Evolutionary conservation across 2,797 vertebrate species (phyloP).

Genomic region (Sebastes minor): DNA sequence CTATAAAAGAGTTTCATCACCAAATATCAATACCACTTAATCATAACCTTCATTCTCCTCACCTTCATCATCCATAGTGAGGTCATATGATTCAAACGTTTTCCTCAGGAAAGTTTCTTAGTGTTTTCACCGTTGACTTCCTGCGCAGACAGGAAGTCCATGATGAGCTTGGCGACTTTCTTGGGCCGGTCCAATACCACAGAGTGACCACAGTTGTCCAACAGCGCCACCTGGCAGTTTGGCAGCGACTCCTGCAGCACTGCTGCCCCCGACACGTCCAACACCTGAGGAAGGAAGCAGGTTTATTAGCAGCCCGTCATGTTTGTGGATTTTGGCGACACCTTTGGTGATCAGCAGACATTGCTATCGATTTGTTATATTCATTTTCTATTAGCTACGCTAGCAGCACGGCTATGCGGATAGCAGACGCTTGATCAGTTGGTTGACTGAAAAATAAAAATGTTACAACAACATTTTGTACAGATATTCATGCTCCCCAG

Average conservation of each 20-base stretch:
- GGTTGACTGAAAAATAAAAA: not conserved
- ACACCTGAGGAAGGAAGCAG: conserved; percentile 77
- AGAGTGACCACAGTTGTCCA: conserved; percentile 93
- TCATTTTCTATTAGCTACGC: not conserved
- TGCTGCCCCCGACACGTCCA: conserved; percentile 89
- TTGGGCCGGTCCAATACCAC: conserved; percentile 91
- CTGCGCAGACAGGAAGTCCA: conserved; percentile 84
- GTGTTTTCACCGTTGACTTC: conserved; percentile 59
- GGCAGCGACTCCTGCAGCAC: conserved; percentile 81
- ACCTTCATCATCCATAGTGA: not conserved
- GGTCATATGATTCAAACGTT: not conserved
- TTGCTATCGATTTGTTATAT: not conserved
- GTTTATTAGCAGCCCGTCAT: not conserved
- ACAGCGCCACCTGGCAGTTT: conserved; percentile 85
- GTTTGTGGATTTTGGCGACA: no score
- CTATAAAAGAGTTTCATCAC: not conserved
- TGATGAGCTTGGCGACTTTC: conserved; percentile 88
- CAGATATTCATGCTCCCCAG: not conserved
- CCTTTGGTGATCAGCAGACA: not conserved
- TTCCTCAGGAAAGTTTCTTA: conserved; percentile 85
- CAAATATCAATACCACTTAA: not conserved
- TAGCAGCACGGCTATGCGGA: not conserved
- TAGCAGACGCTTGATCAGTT: no score
- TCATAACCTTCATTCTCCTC: not conserved
- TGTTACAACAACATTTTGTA: not conserved